phyloP scores from a whole-genome alignment of 2,888 invertebrate species.

The Labia minor region DNA sequence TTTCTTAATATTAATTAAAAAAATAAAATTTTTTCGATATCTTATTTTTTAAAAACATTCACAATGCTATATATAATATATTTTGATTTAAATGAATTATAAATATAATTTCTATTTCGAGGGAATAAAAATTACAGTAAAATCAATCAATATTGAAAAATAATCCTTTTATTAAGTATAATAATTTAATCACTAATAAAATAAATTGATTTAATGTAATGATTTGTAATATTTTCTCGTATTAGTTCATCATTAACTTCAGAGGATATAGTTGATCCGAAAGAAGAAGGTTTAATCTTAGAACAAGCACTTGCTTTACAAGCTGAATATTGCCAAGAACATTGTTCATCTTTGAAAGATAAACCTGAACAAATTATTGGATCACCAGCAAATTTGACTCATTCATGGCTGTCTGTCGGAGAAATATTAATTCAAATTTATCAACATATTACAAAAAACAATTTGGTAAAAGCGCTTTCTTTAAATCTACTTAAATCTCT shows the following conservation, averaged over 20 bases:
- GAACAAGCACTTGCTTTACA: slow-evolving; percentile 29
- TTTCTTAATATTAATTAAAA: slow-evolving; percentile 18
- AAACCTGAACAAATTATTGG: neutral
- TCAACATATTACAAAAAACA: slow-evolving; percentile 49
- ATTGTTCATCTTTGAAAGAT: neutral
- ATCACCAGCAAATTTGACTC: neutral
- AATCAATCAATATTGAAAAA: too few species aligned
- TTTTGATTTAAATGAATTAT: too few species aligned
- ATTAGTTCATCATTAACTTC: slow-evolving; percentile 38
- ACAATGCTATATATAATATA: too few species aligned
- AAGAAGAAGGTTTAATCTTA: slow-evolving; percentile 37
- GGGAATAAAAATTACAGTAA: too few species aligned
- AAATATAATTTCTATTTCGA: too few species aligned
- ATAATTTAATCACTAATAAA: too few species aligned
- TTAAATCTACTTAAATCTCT: neutral
- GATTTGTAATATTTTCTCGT: too few species aligned
- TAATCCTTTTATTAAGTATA: too few species aligned
- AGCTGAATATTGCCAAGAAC: neutral
- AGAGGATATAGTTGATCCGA: slow-evolving; percentile 40
- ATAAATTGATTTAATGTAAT: too few species aligned
- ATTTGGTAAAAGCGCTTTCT: slow-evolving; percentile 31
- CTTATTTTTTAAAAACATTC: too few species aligned
- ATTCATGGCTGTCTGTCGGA: slow-evolving; percentile 54
- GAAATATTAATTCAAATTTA: slow-evolving; percentile 54
- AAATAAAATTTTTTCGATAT: slow-evolving; percentile 23